Evolutionary conservation across 1,140 invertebrate genomes (phyloP), one percentile per base, ranked within the genome.

Genomic region (Littorina saxatilis): DNA sequence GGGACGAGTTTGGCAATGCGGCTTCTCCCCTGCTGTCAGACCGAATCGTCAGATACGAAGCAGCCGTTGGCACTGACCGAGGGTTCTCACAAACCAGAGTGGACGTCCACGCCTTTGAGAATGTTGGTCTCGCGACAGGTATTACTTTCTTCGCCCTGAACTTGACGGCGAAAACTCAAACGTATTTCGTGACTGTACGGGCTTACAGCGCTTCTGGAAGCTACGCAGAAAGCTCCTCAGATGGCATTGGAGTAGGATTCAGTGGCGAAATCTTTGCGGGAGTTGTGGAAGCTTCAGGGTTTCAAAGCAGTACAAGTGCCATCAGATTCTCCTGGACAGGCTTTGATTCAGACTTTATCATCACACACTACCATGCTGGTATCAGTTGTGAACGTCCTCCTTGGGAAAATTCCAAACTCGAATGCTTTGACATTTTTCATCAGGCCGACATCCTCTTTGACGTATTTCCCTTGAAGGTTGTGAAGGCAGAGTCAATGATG

Each of bases 141-240:
- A 43, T 82, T 68, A 81, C 82, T 1, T 86, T 87, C 50, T 29
- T 29, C 37, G 73, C 76, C 20, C 61, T 87, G 43, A 84, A 86
- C 29, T 50, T 87, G 20, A 87, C 84, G 0, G 58, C 82, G 17
- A 84, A 87, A 74, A 81, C 72, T n/a, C 63, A 81, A 4, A 85
- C 70, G 17, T 87, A 87, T 58, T 87, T 82, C 74, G 80, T 86
- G 37, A 87, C 86, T 17, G 86, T 87, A 7, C 80, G 84, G 58
- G 86, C 55, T 47, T 75, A 82, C 55, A 87, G 84, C 52, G 58
- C 70, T 35, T 83, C 86, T 80, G 86, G 86, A 13, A 85, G 83
- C 75, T 83, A 78, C 39, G 72, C 66, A 3, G 84, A 85, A 68
- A 80, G 40, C 23, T 83, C 58, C 70, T 86, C 86, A 2, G 84